A percentile compares a stretch with the other conserved stretches of the same genome.
Evolutionary conservation across 2,888 invertebrate species (phyloP).

Genomic region (Heliconius hortense): DNA sequence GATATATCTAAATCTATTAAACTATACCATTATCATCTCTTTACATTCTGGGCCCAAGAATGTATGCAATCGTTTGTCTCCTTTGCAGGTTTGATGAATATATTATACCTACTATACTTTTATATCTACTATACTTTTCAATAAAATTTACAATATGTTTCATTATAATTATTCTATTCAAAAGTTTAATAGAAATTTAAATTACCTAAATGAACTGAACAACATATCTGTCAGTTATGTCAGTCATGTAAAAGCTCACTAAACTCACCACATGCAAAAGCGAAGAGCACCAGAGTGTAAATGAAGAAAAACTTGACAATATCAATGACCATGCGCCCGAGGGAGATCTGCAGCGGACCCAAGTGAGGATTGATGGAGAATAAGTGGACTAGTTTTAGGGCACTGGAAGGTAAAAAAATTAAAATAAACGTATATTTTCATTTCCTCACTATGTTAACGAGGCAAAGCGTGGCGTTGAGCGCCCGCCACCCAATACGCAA

Average conservation of each 20-base stretch:
- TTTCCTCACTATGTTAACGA: too few relatives aligned
- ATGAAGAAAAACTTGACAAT: slow-evolving; percentile 96
- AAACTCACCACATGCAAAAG: slow-evolving; percentile 93
- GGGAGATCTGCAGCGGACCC: slow-evolving; percentile 95
- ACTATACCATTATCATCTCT: too few relatives aligned
- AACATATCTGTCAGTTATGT: not conserved
- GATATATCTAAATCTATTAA: too few relatives aligned
- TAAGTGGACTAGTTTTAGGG: slow-evolving; percentile 94
- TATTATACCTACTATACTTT: not conserved
- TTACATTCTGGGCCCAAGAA: too few relatives aligned
- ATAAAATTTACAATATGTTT: too few relatives aligned
- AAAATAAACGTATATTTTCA: too few relatives aligned
- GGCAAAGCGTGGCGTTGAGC: too few relatives aligned
- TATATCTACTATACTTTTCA: not conserved
- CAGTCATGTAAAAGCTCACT: not conserved
- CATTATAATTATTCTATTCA: too few relatives aligned
- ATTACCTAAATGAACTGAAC: not conserved
- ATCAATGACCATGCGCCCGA: slow-evolving; percentile 94
- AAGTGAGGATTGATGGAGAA: slow-evolving; percentile 97
- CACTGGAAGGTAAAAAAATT: slow-evolving; percentile 75
- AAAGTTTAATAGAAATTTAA: too few relatives aligned
- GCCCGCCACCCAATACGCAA: too few relatives aligned
- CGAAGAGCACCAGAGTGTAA: slow-evolving; percentile 92
- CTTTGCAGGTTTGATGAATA: not conserved
- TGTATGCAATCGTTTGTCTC: too few relatives aligned